Conservation (phyloP, 1,140 invertebrate species). For the Drosophila kepulauana region DNA sequence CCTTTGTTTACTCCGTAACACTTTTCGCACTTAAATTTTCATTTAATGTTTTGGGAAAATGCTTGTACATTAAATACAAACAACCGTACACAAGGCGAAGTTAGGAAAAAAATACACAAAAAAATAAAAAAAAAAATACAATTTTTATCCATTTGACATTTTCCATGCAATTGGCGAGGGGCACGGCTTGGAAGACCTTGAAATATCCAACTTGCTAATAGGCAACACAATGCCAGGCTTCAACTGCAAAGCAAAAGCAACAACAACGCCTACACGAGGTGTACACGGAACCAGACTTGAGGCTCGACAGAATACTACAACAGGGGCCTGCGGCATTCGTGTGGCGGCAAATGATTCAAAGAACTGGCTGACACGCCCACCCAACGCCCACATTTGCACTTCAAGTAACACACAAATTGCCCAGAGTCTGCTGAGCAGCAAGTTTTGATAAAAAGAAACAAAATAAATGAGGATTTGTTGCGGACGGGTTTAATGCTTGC, state of each 20-base stretch:
- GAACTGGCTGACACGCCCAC: slow-evolving; percentile 68
- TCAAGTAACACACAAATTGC: slow-evolving; percentile 16
- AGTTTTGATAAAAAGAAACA: slow-evolving; percentile 46
- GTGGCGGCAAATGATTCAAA: slow-evolving; percentile 44
- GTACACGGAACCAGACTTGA: slow-evolving; percentile 61
- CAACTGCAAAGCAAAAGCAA: slow-evolving; percentile 4
- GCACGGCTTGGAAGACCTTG: slow-evolving; percentile 67
- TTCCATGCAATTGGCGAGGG: slow-evolving; percentile 67
- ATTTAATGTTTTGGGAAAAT: slow-evolving; percentile 67
- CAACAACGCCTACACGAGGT: slow-evolving; percentile 37
- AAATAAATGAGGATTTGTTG: slow-evolving; percentile 33
- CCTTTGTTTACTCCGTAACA: slow-evolving; percentile 46
- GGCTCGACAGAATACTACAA: slow-evolving; percentile 34
- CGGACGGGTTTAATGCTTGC: slow-evolving; percentile 25
- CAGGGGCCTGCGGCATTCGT: slow-evolving; percentile 18
- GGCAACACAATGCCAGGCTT: slow-evolving; percentile 56
- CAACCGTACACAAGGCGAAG: slow-evolving; percentile 37
- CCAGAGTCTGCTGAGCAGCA: slow-evolving; percentile 19
- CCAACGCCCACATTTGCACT: slow-evolving; percentile 51
- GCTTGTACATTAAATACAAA: slow-evolving; percentile 24
- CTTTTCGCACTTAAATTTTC: slow-evolving; percentile 65
- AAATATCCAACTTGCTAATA: slow-evolving; percentile 47
- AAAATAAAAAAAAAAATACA: slow-evolving; percentile 9
- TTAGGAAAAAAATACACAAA: slow-evolving; percentile 19
- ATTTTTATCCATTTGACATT: slow-evolving; percentile 68